phyloP scores from a whole-genome alignment of 2,888 invertebrate species.

The Cataglyphis altisquamis region DNA sequence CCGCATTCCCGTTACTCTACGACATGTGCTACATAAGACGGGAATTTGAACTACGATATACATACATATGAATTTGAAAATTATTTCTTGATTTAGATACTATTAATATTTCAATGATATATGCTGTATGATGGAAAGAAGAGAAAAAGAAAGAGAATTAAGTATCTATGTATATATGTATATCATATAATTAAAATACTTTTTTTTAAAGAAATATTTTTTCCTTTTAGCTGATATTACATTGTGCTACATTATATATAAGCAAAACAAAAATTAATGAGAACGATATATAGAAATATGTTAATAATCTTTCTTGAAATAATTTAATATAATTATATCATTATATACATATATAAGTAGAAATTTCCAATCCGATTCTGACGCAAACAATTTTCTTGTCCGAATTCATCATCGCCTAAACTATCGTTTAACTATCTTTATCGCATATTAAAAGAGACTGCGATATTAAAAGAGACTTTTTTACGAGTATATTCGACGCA shows the following conservation, averaged over 20 bases:
- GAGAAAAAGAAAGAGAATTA: not conserved
- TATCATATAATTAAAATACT: not conserved
- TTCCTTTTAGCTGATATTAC: not conserved
- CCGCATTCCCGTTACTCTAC: not conserved
- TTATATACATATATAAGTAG: not conserved
- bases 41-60: not conserved
- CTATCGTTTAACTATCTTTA: conserved; percentile 26
- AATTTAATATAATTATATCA: not conserved
- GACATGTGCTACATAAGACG: conserved; percentile 1
- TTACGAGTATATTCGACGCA: not conserved
- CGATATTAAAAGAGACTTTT: conserved; percentile 2
- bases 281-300: not conserved
- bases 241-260: not conserved
- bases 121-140: not conserved
- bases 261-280: not conserved
- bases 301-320: not conserved
- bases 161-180: not conserved
- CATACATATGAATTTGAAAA: not conserved
- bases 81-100: not conserved
- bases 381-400: not conserved
- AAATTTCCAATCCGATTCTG: not conserved
- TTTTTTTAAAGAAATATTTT: not conserved
- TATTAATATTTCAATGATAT: not conserved
- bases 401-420: not conserved
- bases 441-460: conserved; percentile 1